Conservation (phyloP, 2,888 invertebrate genomes). For the Phragmatobia fuliginosa region DNA sequence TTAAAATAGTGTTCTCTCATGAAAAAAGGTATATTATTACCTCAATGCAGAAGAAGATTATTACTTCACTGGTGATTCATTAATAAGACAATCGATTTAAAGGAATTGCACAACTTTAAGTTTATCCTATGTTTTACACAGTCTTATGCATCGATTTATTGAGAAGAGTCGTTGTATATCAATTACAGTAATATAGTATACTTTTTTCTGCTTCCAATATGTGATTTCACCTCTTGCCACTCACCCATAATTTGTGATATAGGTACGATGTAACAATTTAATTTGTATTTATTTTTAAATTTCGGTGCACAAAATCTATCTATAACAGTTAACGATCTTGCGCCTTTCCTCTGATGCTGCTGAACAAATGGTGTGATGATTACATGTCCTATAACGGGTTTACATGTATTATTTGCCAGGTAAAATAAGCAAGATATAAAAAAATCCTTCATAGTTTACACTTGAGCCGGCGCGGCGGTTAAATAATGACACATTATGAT, state of each 20-base stretch:
- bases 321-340: background rate
- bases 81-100: background rate
- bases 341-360: background rate
- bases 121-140: background rate
- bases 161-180: background rate
- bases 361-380: background rate
- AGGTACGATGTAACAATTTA: background rate
- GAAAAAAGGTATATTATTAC: background rate
- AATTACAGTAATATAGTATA: background rate
- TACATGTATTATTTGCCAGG: background rate
- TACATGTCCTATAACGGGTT: background rate
- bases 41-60: background rate
- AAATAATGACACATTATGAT: background rate
- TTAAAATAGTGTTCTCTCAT: background rate
- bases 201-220: background rate
- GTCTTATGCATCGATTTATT: background rate
- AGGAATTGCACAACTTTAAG: background rate
- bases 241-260: background rate
- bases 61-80: background rate
- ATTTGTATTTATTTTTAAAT: background rate
- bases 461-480: background rate
- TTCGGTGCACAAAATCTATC: background rate
- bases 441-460: background rate
- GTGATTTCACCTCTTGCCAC: background rate
- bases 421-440: background rate